Conservation (phyloP, 92 coral and sea anemone species). For the Epizoanthus stellaris region DNA sequence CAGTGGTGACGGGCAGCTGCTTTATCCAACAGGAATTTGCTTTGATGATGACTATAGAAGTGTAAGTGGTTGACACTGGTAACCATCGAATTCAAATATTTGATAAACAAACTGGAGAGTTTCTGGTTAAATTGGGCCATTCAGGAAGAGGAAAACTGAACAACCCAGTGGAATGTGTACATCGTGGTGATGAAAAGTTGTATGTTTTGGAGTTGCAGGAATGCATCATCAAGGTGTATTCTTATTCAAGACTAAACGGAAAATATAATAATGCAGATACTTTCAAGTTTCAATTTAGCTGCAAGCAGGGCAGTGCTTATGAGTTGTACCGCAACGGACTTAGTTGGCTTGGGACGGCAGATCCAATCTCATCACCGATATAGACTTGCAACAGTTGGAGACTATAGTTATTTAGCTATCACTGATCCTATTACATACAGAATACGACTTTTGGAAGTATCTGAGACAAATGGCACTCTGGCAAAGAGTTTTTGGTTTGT, state of each 20-base stretch:
- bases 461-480: not conserved
- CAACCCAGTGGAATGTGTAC: constrained; percentile 9
- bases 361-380: not conserved
- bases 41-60: not conserved
- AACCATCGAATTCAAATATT: constrained; percentile 2
- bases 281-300: not conserved
- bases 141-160: not conserved
- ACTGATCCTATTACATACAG: constrained; percentile 2
- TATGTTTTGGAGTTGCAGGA: not conserved
- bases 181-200: not conserved
- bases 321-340: not conserved
- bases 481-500: not conserved
- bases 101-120: not conserved
- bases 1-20: not conserved
- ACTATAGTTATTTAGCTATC: not conserved
- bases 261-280: not conserved
- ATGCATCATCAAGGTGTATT: not conserved
- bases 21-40: constrained; percentile 12
- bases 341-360: not conserved
- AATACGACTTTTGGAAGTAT: not conserved
- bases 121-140: not conserved
- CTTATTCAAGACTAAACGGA: too few relatives aligned
- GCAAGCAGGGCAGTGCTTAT: not conserved
- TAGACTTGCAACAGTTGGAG: not conserved
- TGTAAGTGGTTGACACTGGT: constrained; percentile 6